phyloP scores from a whole-genome alignment of 2,113 vertebrate genomes.

The Nycticorax nycticorax region DNA sequence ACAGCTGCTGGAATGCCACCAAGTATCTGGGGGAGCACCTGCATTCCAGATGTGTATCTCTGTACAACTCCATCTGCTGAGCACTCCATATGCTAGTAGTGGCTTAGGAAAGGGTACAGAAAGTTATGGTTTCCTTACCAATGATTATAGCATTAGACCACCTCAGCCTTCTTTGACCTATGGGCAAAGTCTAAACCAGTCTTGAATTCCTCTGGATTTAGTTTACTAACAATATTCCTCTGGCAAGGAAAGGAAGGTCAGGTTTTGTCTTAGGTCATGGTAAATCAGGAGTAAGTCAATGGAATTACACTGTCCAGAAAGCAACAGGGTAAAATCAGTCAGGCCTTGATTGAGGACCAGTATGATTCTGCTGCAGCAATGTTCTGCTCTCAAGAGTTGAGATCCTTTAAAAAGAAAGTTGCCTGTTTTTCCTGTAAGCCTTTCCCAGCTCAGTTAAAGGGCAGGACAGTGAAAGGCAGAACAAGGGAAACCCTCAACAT shows the following conservation, averaged over 20 bases:
- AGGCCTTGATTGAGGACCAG: not conserved
- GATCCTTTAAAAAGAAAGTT: not conserved
- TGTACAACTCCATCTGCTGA: not conserved
- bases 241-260: not conserved
- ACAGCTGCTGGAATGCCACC: constrained; percentile 10
- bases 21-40: constrained; percentile 21
- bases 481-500: not conserved
- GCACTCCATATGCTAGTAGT: not conserved
- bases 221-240: not conserved
- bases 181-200: not conserved
- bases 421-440: not conserved
- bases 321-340: not conserved
- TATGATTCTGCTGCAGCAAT: not conserved
- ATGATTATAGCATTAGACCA: not conserved
- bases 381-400: not conserved
- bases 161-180: not conserved
- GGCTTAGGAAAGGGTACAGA: not conserved
- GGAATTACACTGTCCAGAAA: not conserved
- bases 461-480: not conserved
- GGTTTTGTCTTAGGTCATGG: not conserved
- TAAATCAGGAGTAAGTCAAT: not conserved
- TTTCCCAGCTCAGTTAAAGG: not conserved
- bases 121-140: not conserved
- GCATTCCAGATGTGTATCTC: constrained; percentile 13
- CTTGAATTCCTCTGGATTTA: not conserved